phyloP scores from a whole-genome alignment of 2,888 invertebrate genomes.

The Agelastica alni region DNA sequence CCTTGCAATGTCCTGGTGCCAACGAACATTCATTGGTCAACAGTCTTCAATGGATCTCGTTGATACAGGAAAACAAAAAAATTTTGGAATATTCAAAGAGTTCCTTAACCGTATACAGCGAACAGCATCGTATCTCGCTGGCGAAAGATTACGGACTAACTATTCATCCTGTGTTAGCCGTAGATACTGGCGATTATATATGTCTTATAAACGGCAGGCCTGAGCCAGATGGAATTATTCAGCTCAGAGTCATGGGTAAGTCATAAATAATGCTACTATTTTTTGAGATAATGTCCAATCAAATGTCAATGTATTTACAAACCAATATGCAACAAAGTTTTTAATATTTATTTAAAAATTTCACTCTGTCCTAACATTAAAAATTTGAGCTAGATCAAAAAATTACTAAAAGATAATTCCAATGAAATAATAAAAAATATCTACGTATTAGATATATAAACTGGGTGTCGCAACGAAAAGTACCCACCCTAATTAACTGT shows the following conservation, averaged over 20 bases:
- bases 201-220: conserved; percentile 72
- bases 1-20: conserved; percentile 69
- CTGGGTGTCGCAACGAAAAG: too few relatives aligned
- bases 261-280: not conserved
- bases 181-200: conserved; percentile 69
- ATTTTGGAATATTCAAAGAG: conserved; percentile 61
- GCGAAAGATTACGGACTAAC: conserved; percentile 65
- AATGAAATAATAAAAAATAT: too few relatives aligned
- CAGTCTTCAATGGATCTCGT: conserved; percentile 65
- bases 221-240: conserved; percentile 67
- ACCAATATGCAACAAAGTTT: too few relatives aligned
- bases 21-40: conserved; percentile 68
- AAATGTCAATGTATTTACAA: too few relatives aligned
- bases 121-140: conserved; percentile 62
- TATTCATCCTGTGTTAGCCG: conserved; percentile 66
- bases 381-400: too few relatives aligned
- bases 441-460: too few relatives aligned
- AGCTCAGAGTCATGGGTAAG: conserved; percentile 71
- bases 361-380: too few relatives aligned
- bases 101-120: conserved; percentile 59
- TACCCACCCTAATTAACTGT: too few relatives aligned
- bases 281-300: too few relatives aligned
- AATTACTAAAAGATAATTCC: too few relatives aligned
- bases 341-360: too few relatives aligned
- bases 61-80: conserved; percentile 54